phyloP scores from a whole-genome alignment of 2,113 vertebrate species.

The Alligator sinensis region DNA sequence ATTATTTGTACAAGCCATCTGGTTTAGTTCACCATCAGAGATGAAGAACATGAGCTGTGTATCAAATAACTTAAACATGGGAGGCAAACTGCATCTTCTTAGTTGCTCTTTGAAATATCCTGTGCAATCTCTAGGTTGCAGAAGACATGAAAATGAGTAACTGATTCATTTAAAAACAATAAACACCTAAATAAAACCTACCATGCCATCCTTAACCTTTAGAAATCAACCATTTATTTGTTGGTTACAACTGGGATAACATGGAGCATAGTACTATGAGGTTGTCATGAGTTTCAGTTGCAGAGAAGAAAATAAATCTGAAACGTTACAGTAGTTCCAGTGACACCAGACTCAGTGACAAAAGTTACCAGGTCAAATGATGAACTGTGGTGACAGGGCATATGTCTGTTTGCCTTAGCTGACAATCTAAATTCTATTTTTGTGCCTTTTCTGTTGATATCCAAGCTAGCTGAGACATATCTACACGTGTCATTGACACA shows the following conservation, averaged over 20 bases:
- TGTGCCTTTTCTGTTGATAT: neutral
- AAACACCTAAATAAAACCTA: neutral
- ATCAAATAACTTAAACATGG: neutral
- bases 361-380: neutral
- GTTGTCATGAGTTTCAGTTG: neutral
- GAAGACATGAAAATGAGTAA: neutral
- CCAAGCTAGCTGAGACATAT: neutral
- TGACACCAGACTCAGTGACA: neutral
- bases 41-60: neutral
- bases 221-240: neutral
- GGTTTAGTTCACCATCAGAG: neutral
- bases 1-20: neutral
- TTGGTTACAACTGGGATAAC: neutral
- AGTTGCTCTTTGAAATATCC: neutral
- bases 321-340: neutral
- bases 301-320: neutral
- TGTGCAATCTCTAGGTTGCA: neutral
- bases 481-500: neutral
- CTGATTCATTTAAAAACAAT: neutral
- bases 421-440: neutral
- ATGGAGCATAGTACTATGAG: neutral
- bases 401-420: neutral
- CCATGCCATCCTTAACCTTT: neutral
- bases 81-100: neutral
- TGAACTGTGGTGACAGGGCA: neutral